Conservation (phyloP, 2,113 vertebrate genomes). For the Callorhinus ursinus region DNA sequence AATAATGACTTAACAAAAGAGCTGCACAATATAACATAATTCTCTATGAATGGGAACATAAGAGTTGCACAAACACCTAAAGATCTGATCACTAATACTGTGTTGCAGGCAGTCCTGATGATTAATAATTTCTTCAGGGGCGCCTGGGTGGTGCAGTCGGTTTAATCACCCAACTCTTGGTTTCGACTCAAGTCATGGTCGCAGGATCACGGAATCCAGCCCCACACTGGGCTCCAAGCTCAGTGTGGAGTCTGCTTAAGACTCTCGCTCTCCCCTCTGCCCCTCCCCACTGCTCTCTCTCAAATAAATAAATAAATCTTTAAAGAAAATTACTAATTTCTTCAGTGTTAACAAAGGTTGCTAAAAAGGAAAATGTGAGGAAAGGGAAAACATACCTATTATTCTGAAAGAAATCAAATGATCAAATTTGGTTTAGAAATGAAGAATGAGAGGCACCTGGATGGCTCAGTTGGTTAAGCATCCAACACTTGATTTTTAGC, state of each 20-base stretch:
- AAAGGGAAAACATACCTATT: conserved; percentile 13
- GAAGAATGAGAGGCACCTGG: not conserved
- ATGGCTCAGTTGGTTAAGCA: not conserved
- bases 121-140: not conserved
- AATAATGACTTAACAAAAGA: conserved; percentile 9
- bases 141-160: not conserved
- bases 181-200: not conserved
- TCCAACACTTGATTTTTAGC: not conserved
- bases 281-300: not conserved
- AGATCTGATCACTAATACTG: not conserved
- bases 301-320: not conserved
- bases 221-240: not conserved
- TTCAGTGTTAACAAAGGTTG: conserved; percentile 49
- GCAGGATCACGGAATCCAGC: not conserved
- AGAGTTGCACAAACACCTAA: not conserved
- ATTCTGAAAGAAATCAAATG: conserved; percentile 37
- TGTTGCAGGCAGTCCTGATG: not conserved
- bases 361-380: conserved; percentile 41
- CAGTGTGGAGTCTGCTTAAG: not conserved
- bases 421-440: conserved; percentile 53
- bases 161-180: not conserved
- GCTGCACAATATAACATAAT: not conserved
- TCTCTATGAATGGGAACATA: not conserved
- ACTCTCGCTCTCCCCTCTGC: not conserved
- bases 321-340: conserved; percentile 25